Percentiles rank a stretch among this genome's conserved stretches.
Evolutionary conservation across 2,888 invertebrate genomes (phyloP).

Genomic region (Cephus nigrinus): DNA sequence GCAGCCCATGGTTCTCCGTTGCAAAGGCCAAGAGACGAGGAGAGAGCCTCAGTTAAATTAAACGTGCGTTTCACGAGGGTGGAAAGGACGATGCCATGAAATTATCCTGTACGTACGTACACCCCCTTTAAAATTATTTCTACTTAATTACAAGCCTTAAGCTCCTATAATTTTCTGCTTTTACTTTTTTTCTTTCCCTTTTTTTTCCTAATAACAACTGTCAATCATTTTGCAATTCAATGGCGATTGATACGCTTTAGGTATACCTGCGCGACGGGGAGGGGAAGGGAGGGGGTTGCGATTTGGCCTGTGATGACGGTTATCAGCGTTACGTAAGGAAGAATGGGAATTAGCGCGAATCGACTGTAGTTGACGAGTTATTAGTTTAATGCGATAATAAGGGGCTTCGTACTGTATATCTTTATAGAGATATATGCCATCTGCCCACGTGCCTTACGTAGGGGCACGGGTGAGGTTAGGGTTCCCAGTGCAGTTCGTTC

Average conservation of each 20-base stretch:
- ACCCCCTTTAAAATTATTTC: background rate
- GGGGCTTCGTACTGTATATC: background rate
- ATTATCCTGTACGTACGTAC: background rate
- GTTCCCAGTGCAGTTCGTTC: background rate
- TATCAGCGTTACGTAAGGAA: background rate
- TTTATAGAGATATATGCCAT: background rate
- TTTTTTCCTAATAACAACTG: background rate
- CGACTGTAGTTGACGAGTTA: background rate
- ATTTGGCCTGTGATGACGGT: background rate
- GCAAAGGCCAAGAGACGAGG: background rate
- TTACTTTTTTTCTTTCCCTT: background rate
- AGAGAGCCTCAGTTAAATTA: background rate
- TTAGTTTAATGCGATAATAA: background rate
- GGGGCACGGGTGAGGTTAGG: background rate
- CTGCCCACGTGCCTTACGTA: background rate
- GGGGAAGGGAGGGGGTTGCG: background rate
- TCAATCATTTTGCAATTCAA: background rate
- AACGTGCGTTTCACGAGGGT: background rate
- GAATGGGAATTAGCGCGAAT: background rate
- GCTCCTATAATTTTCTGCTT: background rate
- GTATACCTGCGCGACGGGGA: background rate
- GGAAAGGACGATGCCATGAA: background rate
- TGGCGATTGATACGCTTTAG: background rate
- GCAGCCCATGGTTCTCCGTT: background rate
- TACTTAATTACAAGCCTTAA: background rate